These are phyloP conservation scores for Sycophaga agraensis DNA, from an alignment of 1,140 invertebrate species.

Conservation along the genomic window DNA sequence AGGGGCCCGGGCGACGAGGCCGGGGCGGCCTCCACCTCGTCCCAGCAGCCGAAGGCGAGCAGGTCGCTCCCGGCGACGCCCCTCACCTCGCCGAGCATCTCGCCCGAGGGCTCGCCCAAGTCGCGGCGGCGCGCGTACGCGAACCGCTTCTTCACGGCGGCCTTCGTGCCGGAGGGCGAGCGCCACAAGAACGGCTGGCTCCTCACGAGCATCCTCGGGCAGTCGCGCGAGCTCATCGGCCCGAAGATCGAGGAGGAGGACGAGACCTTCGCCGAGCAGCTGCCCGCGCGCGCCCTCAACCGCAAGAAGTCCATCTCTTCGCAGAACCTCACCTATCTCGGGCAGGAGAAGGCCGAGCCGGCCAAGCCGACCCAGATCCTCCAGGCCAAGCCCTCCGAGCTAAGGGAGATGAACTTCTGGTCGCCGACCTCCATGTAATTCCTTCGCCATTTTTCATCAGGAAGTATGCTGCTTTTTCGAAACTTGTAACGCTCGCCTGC, in stretches of 20 bases:
- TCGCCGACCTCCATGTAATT: conserved; percentile 79
- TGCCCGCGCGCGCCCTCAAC: conserved; percentile 36
- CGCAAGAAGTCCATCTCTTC: conserved; percentile 56
- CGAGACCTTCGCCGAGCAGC: conserved; percentile 34
- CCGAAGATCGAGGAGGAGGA: conserved; percentile 50
- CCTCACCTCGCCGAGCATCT: conserved; percentile 62
- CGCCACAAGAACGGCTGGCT: conserved; percentile 55
- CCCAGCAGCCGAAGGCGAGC: conserved; percentile 56
- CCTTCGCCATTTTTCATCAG: too few relatives aligned
- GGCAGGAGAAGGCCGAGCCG: conserved; percentile 41
- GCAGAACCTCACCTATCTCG: conserved; percentile 56
- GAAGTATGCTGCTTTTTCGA: too few relatives aligned
- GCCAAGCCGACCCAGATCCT: conserved; percentile 36
- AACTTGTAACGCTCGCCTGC: too few relatives aligned
- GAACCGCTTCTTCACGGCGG: conserved; percentile 59
- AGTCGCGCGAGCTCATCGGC: conserved; percentile 44
- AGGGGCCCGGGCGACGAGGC: too few relatives aligned
- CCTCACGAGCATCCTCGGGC: conserved; percentile 56
- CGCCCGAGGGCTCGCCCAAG: conserved; percentile 61
- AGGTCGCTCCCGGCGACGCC: conserved; percentile 72
- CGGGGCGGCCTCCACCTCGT: too few relatives aligned
- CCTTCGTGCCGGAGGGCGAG: conserved; percentile 44
- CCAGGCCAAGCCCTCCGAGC: conserved; percentile 69
- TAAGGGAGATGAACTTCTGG: conserved; percentile 82
- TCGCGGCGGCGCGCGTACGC: conserved; percentile 41